phyloP scores from a whole-genome alignment of 2,797 vertebrate genomes.

The Centroberyx gerrardi region DNA sequence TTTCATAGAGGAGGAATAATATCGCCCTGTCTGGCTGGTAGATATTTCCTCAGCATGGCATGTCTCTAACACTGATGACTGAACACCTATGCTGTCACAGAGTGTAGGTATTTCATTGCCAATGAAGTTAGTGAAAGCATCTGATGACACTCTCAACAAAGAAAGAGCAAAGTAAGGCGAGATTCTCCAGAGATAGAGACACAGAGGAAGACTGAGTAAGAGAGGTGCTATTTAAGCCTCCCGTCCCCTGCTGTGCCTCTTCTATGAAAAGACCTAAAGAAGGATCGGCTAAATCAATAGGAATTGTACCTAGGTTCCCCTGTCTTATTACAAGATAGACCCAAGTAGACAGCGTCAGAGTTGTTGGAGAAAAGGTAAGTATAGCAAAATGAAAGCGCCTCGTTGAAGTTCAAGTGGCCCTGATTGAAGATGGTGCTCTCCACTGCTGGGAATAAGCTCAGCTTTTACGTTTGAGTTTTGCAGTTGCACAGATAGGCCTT shows the following conservation, averaged over 20 bases:
- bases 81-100: slow-evolving; percentile 33
- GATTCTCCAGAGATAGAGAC: slow-evolving; percentile 19
- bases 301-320: not conserved
- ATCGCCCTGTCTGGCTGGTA: slow-evolving; percentile 21
- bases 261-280: not conserved
- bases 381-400: slow-evolving; percentile 1
- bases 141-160: not conserved
- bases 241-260: not conserved
- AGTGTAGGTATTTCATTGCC: slow-evolving; percentile 8
- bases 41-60: slow-evolving; percentile 23
- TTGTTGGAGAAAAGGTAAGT: not conserved
- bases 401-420: slow-evolving; percentile 3
- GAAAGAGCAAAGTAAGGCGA: slow-evolving; percentile 4
- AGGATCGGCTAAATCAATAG: slow-evolving; percentile 1
- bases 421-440: slow-evolving; percentile 43
- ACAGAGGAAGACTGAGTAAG: not conserved
- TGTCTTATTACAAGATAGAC: not conserved
- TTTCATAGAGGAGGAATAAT: slow-evolving; percentile 14
- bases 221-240: slow-evolving; percentile 1
- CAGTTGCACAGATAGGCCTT: slow-evolving; percentile 46
- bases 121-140: slow-evolving; percentile 2
- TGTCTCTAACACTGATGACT: slow-evolving; percentile 25
- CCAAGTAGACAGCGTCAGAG: not conserved
- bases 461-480: slow-evolving; percentile 47
- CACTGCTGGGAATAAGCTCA: slow-evolving; percentile 38